A percentile compares a stretch with the other conserved stretches of the same genome.
Evolutionary conservation across 2,888 invertebrate genomes (phyloP).

Genomic region (Lottia gigantea): DNA sequence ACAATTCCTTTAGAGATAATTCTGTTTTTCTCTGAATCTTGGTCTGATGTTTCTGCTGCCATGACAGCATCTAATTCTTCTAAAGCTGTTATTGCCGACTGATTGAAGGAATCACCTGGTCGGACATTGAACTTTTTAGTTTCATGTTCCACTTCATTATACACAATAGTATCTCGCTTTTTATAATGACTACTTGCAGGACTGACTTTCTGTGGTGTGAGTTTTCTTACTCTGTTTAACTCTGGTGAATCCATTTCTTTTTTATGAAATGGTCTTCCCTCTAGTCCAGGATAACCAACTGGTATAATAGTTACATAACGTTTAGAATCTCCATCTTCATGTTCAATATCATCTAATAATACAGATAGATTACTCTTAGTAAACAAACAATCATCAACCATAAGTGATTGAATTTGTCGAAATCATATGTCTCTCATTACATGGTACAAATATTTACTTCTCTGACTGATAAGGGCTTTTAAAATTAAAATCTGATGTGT

Average conservation of each 20-base stretch:
- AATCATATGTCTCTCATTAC: too few relatives aligned
- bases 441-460: too few relatives aligned
- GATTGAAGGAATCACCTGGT: slow-evolving; percentile 51
- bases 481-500: too few relatives aligned
- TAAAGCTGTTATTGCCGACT: slow-evolving; percentile 55
- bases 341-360: slow-evolving; percentile 11
- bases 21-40: slow-evolving; percentile 29
- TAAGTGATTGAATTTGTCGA: too few relatives aligned
- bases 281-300: slow-evolving; percentile 37
- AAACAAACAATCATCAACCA: too few relatives aligned
- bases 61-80: slow-evolving; percentile 64
- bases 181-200: not conserved
- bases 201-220: not conserved
- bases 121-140: slow-evolving; percentile 15
- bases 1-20: slow-evolving; percentile 10
- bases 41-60: slow-evolving; percentile 51
- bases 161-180: not conserved
- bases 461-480: too few relatives aligned
- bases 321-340: slow-evolving; percentile 30
- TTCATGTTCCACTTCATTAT: slow-evolving; percentile 17
- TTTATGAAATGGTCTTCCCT: slow-evolving; percentile 23
- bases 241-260: slow-evolving; percentile 27
- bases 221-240: slow-evolving; percentile 25
- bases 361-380: too few relatives aligned
- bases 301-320: slow-evolving; percentile 56